A percentile compares a stretch with the other conserved stretches of the same genome.
These are phyloP conservation scores for Polyergus mexicanus DNA, from an alignment of 1,140 invertebrate genomes.

Conservation along the genomic window DNA sequence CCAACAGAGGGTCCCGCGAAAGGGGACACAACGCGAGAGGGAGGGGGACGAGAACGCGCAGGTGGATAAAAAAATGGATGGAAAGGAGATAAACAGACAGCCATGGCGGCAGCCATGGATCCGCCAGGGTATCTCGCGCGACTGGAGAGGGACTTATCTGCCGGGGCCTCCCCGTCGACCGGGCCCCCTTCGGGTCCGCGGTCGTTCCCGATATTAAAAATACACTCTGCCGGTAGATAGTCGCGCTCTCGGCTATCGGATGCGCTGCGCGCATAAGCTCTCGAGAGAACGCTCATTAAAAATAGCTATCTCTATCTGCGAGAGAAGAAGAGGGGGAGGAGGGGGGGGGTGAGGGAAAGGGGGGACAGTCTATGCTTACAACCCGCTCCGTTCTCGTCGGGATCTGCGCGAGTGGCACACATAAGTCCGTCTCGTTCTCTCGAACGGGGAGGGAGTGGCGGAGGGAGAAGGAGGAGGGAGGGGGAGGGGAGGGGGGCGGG, in stretches of 20 bases:
- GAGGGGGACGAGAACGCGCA: constrained; percentile 8
- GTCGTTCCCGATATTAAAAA: constrained; percentile 83
- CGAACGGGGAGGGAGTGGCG: constrained; percentile 1
- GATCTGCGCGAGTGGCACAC: not conserved
- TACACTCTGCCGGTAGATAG: constrained; percentile 78
- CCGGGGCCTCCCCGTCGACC: constrained; percentile 32
- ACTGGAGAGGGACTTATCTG: constrained; percentile 71
- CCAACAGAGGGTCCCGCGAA: constrained; percentile 21
- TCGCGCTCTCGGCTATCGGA: constrained; percentile 72
- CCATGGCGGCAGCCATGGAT: constrained; percentile 59
- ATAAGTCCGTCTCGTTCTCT: not conserved
- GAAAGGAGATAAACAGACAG: constrained; percentile 69
- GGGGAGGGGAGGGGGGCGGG: not conserved
- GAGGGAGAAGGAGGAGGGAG: not conserved
- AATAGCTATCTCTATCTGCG: constrained; percentile 83
- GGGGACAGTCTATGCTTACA: constrained; percentile 66
- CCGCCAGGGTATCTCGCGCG: constrained; percentile 54
- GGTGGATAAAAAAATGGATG: constrained; percentile 59
- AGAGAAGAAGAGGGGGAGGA: not conserved
- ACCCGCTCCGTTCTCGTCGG: constrained; percentile 58
- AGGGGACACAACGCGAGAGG: not conserved
- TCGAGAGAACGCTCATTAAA: constrained; percentile 83
- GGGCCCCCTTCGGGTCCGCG: constrained; percentile 54
- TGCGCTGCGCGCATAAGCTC: constrained; percentile 72
- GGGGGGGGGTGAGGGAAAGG: no score